These are phyloP conservation scores for Chaunax sp. DNA, from an alignment of 2,797 vertebrate species.

Conservation along the genomic window DNA sequence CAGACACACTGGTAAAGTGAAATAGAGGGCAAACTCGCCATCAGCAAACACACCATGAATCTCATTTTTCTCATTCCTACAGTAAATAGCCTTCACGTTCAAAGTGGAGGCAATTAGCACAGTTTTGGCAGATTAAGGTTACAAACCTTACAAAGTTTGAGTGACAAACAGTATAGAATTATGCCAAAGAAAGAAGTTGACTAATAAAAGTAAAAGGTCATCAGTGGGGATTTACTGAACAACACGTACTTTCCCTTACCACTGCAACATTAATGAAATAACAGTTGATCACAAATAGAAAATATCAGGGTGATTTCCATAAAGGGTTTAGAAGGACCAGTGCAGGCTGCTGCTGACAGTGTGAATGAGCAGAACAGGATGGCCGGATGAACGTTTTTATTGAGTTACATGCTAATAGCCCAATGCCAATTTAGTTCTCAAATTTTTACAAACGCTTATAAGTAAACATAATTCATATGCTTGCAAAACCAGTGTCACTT, in stretches of 20 bases:
- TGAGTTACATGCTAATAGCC: conserved; percentile 22
- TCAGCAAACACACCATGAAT: conserved; percentile 36
- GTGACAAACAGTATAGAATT: not conserved
- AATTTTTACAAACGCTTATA: conserved; percentile 15
- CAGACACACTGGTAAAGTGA: conserved; percentile 18
- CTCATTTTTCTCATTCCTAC: conserved; percentile 26
- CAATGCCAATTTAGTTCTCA: conserved; percentile 1
- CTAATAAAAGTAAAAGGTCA: conserved; percentile 13
- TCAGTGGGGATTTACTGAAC: conserved; percentile 1
- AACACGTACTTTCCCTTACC: conserved; percentile 14
- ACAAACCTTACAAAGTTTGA: conserved; percentile 10
- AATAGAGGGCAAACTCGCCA: conserved; percentile 51
- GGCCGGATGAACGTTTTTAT: conserved; percentile 14
- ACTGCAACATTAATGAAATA: conserved; percentile 11
- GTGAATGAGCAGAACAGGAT: conserved; percentile 36
- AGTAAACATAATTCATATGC: not conserved
- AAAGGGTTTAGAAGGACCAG: conserved; percentile 21
- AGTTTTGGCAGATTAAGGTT: conserved; percentile 35
- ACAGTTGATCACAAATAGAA: conserved; percentile 7
- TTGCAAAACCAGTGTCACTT: not conserved
- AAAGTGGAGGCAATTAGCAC: conserved; percentile 15
- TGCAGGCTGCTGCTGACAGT: conserved; percentile 10
- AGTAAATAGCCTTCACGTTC: conserved; percentile 31
- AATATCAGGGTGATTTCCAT: conserved; percentile 35
- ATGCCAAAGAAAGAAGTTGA: not conserved